Evolutionary conservation across 2,797 vertebrate species (phyloP).

Genomic region (Hippocampus kuda): DNA sequence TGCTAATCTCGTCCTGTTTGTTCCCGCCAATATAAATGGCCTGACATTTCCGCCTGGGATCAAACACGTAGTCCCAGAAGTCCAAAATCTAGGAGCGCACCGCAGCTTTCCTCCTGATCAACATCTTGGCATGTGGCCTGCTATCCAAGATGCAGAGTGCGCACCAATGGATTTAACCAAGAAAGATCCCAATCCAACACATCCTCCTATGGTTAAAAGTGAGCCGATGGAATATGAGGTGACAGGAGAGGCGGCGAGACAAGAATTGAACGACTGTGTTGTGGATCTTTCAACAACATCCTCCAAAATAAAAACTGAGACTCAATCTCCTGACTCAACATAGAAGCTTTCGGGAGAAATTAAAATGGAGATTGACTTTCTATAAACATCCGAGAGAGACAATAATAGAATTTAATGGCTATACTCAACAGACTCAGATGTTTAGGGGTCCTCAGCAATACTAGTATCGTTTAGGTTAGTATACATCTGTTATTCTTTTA

Average conservation of each 20-base stretch:
- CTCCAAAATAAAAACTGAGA: conserved; percentile 14
- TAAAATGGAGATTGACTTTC: background rate
- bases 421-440: background rate
- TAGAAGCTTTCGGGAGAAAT: background rate
- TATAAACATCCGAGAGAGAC: background rate
- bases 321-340: conserved; percentile 2
- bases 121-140: background rate
- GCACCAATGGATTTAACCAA: conserved; percentile 56
- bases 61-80: background rate
- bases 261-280: conserved; percentile 8
- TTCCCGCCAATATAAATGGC: conserved; percentile 42
- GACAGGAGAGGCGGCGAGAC: conserved; percentile 15
- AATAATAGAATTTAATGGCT: background rate
- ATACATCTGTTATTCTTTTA: background rate
- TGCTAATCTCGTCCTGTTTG: conserved; percentile 54
- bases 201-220: conserved; percentile 26
- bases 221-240: conserved; percentile 31
- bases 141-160: conserved; percentile 2
- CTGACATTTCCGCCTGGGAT: conserved; percentile 15
- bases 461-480: background rate
- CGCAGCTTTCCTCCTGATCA: background rate
- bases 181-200: conserved; percentile 14
- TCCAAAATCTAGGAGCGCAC: background rate
- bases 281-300: background rate
- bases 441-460: background rate